Percentiles rank a stretch among this genome's conserved stretches.
phyloP scores from a whole-genome alignment of 2,797 vertebrate genomes.

The Characodon lateralis region DNA sequence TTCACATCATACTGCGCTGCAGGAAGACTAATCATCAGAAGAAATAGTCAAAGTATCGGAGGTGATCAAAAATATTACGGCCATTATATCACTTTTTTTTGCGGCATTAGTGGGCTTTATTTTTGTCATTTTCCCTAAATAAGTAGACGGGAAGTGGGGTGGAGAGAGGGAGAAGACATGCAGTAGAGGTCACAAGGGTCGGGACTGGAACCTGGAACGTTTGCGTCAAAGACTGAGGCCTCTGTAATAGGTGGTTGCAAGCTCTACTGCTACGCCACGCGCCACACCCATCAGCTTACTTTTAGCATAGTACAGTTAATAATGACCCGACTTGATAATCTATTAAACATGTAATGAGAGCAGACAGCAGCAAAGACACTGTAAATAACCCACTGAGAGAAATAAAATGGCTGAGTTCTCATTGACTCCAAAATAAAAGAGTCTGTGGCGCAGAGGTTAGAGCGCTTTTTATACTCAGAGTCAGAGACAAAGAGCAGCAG shows the following conservation, averaged over 20 bases:
- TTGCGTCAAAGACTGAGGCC: too few species aligned
- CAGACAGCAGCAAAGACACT: constrained; percentile 37
- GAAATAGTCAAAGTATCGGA: background rate
- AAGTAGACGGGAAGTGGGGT: too few species aligned
- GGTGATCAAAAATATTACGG: constrained; percentile 34
- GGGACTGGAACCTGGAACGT: too few species aligned
- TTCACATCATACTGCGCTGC: background rate
- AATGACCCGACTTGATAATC: constrained; percentile 37
- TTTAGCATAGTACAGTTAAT: constrained; percentile 22
- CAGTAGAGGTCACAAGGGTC: too few species aligned
- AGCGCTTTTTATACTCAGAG: constrained; percentile 27
- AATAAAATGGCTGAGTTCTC: constrained; percentile 29
- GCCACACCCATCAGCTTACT: constrained; percentile 9
- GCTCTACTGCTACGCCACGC: too few species aligned
- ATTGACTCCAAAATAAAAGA: constrained; percentile 30
- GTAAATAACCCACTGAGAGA: constrained; percentile 40
- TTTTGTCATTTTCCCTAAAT: too few species aligned
- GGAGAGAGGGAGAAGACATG: too few species aligned
- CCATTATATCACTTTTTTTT: background rate
- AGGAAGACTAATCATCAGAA: background rate
- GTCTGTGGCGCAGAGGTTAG: constrained; percentile 32
- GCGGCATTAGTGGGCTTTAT: too few species aligned
- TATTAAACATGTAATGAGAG: constrained; percentile 56
- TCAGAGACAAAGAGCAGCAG: constrained; percentile 8
- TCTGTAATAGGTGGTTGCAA: too few species aligned